phyloP scores from a whole-genome alignment of 2,797 vertebrate species.

The Ammospiza maritima region DNA sequence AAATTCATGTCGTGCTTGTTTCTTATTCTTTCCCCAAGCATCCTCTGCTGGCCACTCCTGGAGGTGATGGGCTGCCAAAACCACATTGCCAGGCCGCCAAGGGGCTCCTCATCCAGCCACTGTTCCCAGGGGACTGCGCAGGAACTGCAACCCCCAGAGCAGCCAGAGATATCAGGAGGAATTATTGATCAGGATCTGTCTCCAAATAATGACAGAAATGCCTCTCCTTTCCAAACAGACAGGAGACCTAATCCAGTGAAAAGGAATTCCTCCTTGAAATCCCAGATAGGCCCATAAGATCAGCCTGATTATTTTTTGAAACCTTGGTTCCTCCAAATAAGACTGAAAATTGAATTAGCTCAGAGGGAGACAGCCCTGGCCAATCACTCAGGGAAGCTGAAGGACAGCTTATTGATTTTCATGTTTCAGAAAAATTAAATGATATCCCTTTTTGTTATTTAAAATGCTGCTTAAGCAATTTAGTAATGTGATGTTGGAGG shows the following conservation, averaged over 20 bases:
- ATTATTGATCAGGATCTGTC: constrained; percentile 81
- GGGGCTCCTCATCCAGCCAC: constrained; percentile 18
- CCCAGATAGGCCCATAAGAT: constrained; percentile 63
- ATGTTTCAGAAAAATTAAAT: constrained; percentile 79
- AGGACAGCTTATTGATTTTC: constrained; percentile 81
- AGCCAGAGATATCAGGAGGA: constrained; percentile 71
- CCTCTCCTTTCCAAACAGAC: constrained; percentile 73
- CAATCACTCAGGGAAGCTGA: constrained; percentile 73
- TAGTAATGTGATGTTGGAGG: constrained; percentile 67
- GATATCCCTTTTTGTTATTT: constrained; percentile 77
- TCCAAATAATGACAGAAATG: constrained; percentile 78
- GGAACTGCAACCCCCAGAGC: constrained; percentile 66
- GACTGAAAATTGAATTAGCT: constrained; percentile 74
- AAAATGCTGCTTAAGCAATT: constrained; percentile 78
- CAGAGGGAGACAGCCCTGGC: neutral
- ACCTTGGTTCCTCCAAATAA: constrained; percentile 12
- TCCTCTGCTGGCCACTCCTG: constrained; percentile 60
- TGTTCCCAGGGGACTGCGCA: constrained; percentile 63
- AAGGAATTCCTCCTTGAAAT: constrained; percentile 64
- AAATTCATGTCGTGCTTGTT: neutral
- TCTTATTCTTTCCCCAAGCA: constrained; percentile 57
- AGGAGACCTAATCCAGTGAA: constrained; percentile 77
- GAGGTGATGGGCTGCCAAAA: neutral
- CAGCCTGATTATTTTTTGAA: constrained; percentile 63
- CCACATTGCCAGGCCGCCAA: neutral